Percentiles rank a stretch among this genome's conserved stretches.
These are phyloP conservation scores for Cyphomyrus discorhynchus DNA, from an alignment of 2,113 vertebrate genomes.

Conservation along the genomic window DNA sequence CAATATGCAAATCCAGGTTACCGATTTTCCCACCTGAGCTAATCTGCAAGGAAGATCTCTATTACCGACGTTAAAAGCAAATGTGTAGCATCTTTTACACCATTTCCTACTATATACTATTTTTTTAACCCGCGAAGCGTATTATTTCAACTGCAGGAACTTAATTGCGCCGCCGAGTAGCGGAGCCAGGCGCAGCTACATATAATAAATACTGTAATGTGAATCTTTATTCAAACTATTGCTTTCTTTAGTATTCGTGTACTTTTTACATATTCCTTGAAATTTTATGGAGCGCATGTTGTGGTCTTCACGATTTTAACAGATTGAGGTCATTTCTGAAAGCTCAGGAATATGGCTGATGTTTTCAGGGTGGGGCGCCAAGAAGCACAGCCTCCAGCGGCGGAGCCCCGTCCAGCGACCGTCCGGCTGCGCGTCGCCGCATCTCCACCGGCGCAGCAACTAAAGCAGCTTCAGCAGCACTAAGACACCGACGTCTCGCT, in stretches of 20 bases:
- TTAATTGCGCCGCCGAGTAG: background rate
- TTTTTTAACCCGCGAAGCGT: background rate
- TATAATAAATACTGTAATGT: background rate
- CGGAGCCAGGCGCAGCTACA: background rate
- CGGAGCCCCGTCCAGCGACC: constrained; percentile 5
- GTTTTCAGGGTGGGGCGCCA: constrained; percentile 38
- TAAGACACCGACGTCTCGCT: too few species aligned
- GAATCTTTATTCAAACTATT: background rate
- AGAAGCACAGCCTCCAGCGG: constrained; percentile 29
- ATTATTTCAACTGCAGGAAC: background rate
- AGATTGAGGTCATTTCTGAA: constrained; percentile 9
- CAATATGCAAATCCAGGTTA: background rate
- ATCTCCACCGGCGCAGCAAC: constrained; percentile 23
- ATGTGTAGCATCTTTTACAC: background rate
- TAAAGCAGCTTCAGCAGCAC: background rate
- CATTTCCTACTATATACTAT: background rate
- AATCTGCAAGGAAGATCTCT: constrained; percentile 28
- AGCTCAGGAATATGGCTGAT: constrained; percentile 18
- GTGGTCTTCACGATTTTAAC: background rate
- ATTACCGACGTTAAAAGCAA: constrained; percentile 21
- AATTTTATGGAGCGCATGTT: background rate
- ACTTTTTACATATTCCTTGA: background rate
- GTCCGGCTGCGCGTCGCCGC: constrained; percentile 14
- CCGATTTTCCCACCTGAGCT: background rate
- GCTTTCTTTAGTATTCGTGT: background rate